These are phyloP conservation scores for Nannospalax galili DNA, from an alignment of 2,113 vertebrate species.

Conservation along the genomic window DNA sequence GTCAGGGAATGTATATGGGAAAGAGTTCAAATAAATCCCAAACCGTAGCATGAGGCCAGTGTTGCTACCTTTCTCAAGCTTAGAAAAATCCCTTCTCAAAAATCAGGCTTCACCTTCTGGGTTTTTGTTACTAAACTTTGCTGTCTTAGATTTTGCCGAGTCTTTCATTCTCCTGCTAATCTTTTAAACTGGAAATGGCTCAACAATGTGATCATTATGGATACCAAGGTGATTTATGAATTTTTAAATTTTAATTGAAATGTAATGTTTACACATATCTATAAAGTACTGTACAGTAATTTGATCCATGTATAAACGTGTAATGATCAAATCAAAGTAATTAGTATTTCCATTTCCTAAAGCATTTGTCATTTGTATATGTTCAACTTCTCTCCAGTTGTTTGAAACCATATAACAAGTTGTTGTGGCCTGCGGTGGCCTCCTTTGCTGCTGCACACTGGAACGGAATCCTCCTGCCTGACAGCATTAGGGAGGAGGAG, in stretches of 20 bases:
- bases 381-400: not conserved
- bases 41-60: not conserved
- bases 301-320: not conserved
- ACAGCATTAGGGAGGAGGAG: not conserved
- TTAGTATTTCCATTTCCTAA: not conserved
- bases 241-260: not conserved
- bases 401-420: not conserved
- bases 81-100: not conserved
- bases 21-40: not conserved
- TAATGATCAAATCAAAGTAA: not conserved
- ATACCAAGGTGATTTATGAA: not conserved
- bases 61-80: not conserved
- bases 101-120: not conserved
- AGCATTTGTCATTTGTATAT: not conserved
- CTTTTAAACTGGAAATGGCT: not conserved
- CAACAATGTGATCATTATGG: not conserved
- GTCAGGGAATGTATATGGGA: not conserved
- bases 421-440: not conserved
- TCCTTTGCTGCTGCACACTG: not conserved
- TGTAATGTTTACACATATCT: not conserved
- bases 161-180: not conserved
- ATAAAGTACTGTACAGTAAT: not conserved
- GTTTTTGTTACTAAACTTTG: not conserved
- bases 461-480: not conserved
- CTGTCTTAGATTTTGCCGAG: not conserved